These are phyloP conservation scores for Palythoa grandiflora DNA, from an alignment of 92 coral and sea anemone genomes.

Conservation along the genomic window DNA sequence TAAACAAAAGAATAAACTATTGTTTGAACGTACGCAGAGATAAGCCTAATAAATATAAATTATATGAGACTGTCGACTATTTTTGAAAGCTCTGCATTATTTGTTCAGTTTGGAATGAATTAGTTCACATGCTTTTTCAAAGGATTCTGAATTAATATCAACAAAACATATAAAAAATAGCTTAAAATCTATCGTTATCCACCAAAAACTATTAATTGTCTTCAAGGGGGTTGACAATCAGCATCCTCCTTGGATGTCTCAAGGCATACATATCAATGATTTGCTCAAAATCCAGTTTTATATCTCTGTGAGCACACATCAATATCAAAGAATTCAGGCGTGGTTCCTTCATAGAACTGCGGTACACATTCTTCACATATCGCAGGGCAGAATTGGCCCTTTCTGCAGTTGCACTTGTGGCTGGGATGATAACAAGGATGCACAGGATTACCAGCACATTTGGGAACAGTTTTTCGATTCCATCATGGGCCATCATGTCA, in stretches of 20 bases:
- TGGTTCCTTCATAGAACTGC: neutral
- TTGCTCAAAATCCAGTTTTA: neutral
- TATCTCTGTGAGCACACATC: neutral
- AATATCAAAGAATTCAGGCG: neutral
- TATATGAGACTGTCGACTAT: too few relatives aligned
- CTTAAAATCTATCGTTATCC: too few relatives aligned
- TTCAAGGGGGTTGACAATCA: neutral
- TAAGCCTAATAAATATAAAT: too few relatives aligned
- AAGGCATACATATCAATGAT: neutral
- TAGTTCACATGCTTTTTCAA: too few relatives aligned
- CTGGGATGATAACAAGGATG: neutral
- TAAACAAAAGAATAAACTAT: too few relatives aligned
- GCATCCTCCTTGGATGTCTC: constrained; percentile 16
- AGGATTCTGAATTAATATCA: too few relatives aligned
- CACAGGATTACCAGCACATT: neutral
- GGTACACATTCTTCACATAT: neutral
- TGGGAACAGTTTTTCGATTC: neutral
- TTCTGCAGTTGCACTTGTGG: neutral
- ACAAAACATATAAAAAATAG: too few relatives aligned
- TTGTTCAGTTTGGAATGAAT: too few relatives aligned
- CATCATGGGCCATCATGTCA: too few relatives aligned
- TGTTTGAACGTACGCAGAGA: too few relatives aligned
- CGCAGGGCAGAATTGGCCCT: neutral
- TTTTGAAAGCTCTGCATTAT: too few relatives aligned
- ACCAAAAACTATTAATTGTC: too few relatives aligned